Evolutionary conservation across 1,140 invertebrate genomes (phyloP), one percentile per base, ranked within the genome.

Genomic region (Ceratosolen solmsi): DNA sequence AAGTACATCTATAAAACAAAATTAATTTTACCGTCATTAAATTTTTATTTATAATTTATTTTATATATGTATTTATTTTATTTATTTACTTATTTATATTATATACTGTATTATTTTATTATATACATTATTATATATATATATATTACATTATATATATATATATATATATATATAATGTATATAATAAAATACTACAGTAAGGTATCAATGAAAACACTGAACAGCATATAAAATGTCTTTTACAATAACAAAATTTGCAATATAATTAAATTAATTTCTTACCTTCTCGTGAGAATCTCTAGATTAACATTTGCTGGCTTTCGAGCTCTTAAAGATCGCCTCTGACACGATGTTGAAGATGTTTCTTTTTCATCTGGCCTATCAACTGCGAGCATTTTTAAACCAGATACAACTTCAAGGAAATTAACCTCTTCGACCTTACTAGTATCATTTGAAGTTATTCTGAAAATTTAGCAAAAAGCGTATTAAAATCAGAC

Each of bases 221-320:
- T n/a, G n/a, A n/a, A 22, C 54, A 15, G 17, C 54, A n/a, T 41
- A n/a, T 70, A n/a, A 41, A 41, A 70, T 41, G 22, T 63, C n/a
- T n/a, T n/a, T n/a, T n/a, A n/a, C n/a, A n/a, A n/a, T n/a, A n/a
- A n/a, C n/a, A n/a, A n/a, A n/a, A n/a, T n/a, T n/a, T n/a, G 41
- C 58, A 79, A 36, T 72, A 36, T 1, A 75, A 51, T 73, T 25
- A 49, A 46, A 36, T 46, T 65, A 83, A 9, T 1, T 3, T 63
- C 22, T 68, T 86, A 91, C 90, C 90, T 89, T 87, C 88, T 85
- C 36, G 90, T 90, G 33, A 85, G 78, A 41, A 41, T 80, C 70
- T 86, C 84, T 38, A 70, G 38, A 27, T 85, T 54, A n/a, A 80
- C 25, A 65, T 41, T 54, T 70, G 76, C 87, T 4, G 83, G 36